phyloP scores from a whole-genome alignment of 2,113 vertebrate species.

The Tetrao urogallus region DNA sequence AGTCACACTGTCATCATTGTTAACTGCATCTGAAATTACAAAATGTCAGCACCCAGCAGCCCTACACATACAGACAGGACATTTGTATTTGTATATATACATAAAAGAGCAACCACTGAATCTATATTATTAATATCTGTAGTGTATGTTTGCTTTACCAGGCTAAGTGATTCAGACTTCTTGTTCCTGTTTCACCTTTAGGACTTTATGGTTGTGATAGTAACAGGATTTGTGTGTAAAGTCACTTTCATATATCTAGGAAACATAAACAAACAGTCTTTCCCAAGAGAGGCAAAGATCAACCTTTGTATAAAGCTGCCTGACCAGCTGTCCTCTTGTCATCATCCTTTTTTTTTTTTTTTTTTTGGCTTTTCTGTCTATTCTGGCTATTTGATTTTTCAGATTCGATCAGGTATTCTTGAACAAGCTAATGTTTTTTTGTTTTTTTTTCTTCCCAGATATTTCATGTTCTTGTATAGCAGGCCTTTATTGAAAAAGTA shows the following conservation, averaged over 20 bases:
- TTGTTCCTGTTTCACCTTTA: neutral
- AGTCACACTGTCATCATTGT: neutral
- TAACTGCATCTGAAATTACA: neutral
- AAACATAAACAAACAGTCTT: neutral
- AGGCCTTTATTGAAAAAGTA: neutral
- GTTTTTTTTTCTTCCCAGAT: neutral
- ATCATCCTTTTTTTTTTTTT: neutral
- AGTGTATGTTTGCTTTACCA: neutral
- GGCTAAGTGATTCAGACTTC: neutral
- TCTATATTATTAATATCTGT: neutral
- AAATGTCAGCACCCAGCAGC: neutral
- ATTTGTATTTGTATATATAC: neutral
- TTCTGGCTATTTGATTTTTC: neutral
- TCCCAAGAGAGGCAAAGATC: neutral
- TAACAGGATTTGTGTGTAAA: neutral
- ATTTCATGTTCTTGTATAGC: neutral
- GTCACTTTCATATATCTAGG: neutral
- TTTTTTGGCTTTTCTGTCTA: neutral
- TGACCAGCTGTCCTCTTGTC: neutral
- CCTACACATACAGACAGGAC: rapidly evolving
- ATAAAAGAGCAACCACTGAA: neutral
- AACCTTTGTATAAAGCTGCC: neutral
- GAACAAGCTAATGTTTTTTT: neutral
- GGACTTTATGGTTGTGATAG: neutral
- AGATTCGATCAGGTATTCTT: neutral